Percentiles rank a stretch among this genome's conserved stretches.
phyloP scores from a whole-genome alignment of 2,113 vertebrate species.

The Paradoxurus hermaphroditus region DNA sequence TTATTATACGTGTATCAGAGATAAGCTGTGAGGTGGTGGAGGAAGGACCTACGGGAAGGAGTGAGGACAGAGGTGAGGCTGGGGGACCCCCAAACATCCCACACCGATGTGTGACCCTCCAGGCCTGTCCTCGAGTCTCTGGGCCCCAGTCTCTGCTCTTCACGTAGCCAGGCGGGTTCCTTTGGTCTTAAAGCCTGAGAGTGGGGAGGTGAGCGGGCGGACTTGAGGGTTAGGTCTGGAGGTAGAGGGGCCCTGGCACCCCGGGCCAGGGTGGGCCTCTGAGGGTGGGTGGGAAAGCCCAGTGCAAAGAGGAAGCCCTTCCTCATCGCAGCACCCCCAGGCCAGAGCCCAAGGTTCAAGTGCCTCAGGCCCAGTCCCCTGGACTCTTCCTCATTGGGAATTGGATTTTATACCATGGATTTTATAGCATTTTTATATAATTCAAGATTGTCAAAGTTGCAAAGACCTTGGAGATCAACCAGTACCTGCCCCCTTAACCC shows the following conservation, averaged over 20 bases:
- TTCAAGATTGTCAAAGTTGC: constrained; percentile 14
- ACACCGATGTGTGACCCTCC: not conserved
- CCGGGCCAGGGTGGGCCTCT: constrained; percentile 19
- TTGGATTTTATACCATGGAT: constrained; percentile 67
- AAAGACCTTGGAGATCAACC: constrained; percentile 31
- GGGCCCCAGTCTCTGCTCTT: not conserved
- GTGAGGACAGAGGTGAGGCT: not conserved
- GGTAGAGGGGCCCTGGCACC: not conserved
- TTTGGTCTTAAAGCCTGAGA: not conserved
- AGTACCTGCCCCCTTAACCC: not conserved
- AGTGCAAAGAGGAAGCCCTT: not conserved
- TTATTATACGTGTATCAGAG: constrained; percentile 73
- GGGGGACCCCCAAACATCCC: not conserved
- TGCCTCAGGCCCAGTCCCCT: constrained; percentile 63
- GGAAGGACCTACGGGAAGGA: not conserved
- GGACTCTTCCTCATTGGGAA: constrained; percentile 47
- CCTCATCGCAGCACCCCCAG: not conserved
- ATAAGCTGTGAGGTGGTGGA: constrained; percentile 71
- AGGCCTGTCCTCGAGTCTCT: not conserved
- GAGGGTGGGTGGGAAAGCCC: not conserved
- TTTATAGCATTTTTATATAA: constrained; percentile 77
- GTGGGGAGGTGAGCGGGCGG: not conserved
- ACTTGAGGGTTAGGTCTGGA: not conserved
- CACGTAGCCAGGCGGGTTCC: not conserved
- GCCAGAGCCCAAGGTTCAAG: constrained; percentile 61